Conservation (phyloP, 2,113 vertebrate species). For the Catagonus wagneri region DNA sequence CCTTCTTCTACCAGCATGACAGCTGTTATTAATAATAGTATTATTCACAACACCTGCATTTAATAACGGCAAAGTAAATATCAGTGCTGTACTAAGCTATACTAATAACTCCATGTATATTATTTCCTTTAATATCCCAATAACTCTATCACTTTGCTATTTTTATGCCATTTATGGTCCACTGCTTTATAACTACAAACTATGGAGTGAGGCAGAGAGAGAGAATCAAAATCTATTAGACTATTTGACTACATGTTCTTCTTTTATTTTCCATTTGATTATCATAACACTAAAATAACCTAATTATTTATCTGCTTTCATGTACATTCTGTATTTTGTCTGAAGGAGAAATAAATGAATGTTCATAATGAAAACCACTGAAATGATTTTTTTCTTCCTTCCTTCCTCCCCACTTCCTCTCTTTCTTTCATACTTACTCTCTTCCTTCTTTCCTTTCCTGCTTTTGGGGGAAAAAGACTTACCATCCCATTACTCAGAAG, state of each 20-base stretch:
- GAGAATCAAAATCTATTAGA: background rate
- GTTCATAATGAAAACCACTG: slow-evolving; percentile 55
- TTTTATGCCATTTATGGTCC: background rate
- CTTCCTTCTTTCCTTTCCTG: background rate
- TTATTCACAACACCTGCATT: background rate
- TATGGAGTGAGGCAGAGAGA: background rate
- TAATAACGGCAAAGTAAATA: background rate
- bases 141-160: background rate
- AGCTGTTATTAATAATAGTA: background rate
- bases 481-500: slow-evolving; percentile 77
- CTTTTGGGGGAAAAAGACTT: slow-evolving; percentile 9
- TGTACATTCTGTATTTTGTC: slow-evolving; percentile 67
- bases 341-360: background rate
- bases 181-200: background rate
- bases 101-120: background rate
- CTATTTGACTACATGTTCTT: background rate
- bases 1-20: background rate
- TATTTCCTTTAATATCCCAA: background rate
- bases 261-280: slow-evolving; percentile 33
- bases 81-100: background rate
- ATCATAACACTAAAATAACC: background rate
- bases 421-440: background rate
- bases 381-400: background rate
- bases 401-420: fast-evolving
- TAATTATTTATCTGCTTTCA: background rate